These are phyloP conservation scores for Sceloporus tristichus DNA, from an alignment of 2,113 vertebrate species.

Conservation along the genomic window DNA sequence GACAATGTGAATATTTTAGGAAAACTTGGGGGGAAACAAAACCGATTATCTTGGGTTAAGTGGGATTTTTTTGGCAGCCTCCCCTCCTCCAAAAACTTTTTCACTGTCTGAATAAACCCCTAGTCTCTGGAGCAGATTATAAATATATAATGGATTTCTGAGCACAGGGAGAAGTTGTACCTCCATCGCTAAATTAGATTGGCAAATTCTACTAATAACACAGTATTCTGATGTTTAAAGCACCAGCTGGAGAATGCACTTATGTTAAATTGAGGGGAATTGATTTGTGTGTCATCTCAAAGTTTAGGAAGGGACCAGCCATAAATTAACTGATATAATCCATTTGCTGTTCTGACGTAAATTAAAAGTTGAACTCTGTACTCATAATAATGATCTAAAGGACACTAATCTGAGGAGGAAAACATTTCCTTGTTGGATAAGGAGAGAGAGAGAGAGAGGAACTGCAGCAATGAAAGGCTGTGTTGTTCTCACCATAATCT, in stretches of 20 bases:
- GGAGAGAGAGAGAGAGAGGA: conserved; percentile 30
- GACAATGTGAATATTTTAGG: too few species aligned
- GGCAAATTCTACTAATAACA: neutral
- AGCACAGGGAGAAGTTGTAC: too few species aligned
- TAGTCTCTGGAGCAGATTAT: neutral
- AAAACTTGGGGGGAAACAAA: too few species aligned
- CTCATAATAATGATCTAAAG: conserved; percentile 68
- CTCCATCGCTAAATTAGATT: neutral
- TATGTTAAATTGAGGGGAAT: neutral
- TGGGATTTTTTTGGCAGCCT: too few species aligned
- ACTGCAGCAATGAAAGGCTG: conserved; percentile 64
- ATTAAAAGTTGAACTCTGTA: conserved; percentile 69
- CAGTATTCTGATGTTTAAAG: neutral
- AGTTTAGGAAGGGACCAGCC: conserved; percentile 8
- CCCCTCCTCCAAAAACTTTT: too few species aligned
- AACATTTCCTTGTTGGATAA: conserved; percentile 62
- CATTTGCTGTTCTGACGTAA: conserved; percentile 73
- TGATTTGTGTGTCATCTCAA: conserved; percentile 25
- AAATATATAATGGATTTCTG: neutral
- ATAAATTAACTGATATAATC: conserved; percentile 35
- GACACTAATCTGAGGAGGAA: conserved; percentile 12
- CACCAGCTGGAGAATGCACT: neutral
- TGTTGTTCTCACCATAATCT: neutral
- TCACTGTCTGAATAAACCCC: too few species aligned
- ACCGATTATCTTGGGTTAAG: too few species aligned